Base-by-base conservation (phyloP, 2,797 vertebrate genomes). In the Cynodonichthys magdalenae region DNA sequence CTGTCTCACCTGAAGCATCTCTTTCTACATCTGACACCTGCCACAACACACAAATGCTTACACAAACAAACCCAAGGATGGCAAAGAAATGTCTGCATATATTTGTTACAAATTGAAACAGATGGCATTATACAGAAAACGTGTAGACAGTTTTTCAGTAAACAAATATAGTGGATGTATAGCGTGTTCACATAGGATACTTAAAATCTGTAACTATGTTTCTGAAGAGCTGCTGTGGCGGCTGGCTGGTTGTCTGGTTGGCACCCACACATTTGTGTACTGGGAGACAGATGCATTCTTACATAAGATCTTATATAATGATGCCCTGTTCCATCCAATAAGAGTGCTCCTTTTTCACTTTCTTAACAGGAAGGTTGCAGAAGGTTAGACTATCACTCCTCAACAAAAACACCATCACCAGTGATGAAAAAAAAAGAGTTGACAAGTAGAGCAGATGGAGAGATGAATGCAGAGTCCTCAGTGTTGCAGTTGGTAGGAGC, bases 261-360 rank as follows among this genome's bases (percentile, higher is more conserved):
- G 89, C 87, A 87, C 89, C 86, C 89, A 90, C 86, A 88, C 83
- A 87, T 79, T 88, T 69, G 77, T 81, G 83, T 81, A 83, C 80
- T 70, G 86, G 77, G 84, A 91, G 88, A 90, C 90, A 93, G 92
- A 93, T 90, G 89, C 90, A 88, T 89, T 90, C 85, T 93, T 93
- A 93, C 82, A 83, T 91, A 93, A 94, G 79, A 59, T 67, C 73
- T 93, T 94, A 93, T 90, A 91, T 92, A 93, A 93, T 68, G 62
- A 55, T 62, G 60, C 73, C 81, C 76, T 77, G 60, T 90, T 85
- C 87, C 79, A 61, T 70, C 83, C 82, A 89, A 89, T 87, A 80
- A 84, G 68, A 75, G 55, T 14, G 64, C 65, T 86, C 77, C 74
- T 84, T 85, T 81, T 84, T 89, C 81, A 77, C 73, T 82, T 46